Evolutionary conservation across 2,888 invertebrate genomes (phyloP).

Genomic region (Dermolepida albohirtum): DNA sequence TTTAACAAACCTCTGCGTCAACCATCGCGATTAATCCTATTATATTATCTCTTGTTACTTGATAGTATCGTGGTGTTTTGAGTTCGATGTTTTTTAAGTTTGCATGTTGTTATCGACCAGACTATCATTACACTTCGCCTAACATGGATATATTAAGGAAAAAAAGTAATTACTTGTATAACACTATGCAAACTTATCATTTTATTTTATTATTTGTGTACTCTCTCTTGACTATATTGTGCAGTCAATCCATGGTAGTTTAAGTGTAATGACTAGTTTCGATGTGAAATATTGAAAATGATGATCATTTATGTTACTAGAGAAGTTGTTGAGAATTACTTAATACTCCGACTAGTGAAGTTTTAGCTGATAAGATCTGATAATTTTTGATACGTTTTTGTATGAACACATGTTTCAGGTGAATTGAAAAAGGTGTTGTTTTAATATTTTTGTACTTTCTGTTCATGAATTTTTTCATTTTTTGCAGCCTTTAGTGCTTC

Average conservation of each 20-base stretch:
- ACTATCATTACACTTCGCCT: no score
- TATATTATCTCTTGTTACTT: constrained; percentile 24
- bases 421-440: no score
- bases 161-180: not conserved
- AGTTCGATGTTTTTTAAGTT: constrained; percentile 39
- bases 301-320: constrained; percentile 36
- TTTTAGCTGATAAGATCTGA: constrained; percentile 79
- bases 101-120: constrained; percentile 25
- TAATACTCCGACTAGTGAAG: constrained; percentile 60
- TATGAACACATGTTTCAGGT: not conserved
- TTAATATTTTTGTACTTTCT: no score
- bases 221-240: not conserved
- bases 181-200: constrained; percentile 22
- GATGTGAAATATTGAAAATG: constrained; percentile 21
- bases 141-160: not conserved
- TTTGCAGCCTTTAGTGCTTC: no score
- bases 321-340: constrained; percentile 62
- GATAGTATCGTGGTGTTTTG: constrained; percentile 38
- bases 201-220: not conserved
- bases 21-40: not conserved
- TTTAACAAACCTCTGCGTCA: constrained; percentile 14
- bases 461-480: no score
- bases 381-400: constrained; percentile 34
- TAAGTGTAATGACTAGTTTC: not conserved
- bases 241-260: not conserved